These are phyloP conservation scores for Eleutherodactylus coqui DNA, from an alignment of 2,797 vertebrate genomes.

Conservation along the genomic window DNA sequence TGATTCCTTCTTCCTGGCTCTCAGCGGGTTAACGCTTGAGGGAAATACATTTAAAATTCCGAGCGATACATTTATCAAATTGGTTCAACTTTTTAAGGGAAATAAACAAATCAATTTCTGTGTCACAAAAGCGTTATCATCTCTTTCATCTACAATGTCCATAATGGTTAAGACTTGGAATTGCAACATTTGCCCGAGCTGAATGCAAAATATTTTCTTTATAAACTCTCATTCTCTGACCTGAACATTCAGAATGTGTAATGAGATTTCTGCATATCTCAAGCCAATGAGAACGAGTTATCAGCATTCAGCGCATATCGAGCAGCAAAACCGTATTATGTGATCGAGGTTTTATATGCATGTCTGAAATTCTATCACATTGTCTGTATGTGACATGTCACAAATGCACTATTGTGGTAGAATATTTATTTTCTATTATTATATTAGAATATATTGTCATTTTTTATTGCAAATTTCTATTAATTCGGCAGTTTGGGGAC, in stretches of 20 bases:
- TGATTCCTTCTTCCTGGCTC: background rate
- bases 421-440: background rate
- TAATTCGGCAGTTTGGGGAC: background rate
- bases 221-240: slow-evolving; percentile 52
- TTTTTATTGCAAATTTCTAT: background rate
- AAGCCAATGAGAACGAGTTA: slow-evolving; percentile 69
- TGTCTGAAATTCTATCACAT: slow-evolving; percentile 13
- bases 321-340: slow-evolving; percentile 16
- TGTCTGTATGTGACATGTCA: slow-evolving; percentile 21
- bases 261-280: slow-evolving; percentile 72
- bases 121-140: slow-evolving; percentile 70
- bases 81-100: slow-evolving; percentile 69
- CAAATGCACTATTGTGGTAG: background rate
- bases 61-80: slow-evolving; percentile 65
- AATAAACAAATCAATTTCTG: slow-evolving; percentile 69
- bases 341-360: background rate
- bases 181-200: slow-evolving; percentile 67
- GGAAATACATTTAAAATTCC: slow-evolving; percentile 64
- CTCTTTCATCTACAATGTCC: slow-evolving; percentile 68
- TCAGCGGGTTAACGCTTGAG: slow-evolving; percentile 42
- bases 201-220: slow-evolving; percentile 64
- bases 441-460: too few species aligned
- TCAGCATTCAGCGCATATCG: slow-evolving; percentile 39
- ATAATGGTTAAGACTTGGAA: slow-evolving; percentile 65
- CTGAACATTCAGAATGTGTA: slow-evolving; percentile 68